Conservation (phyloP, 2,888 invertebrate species). For the Macrosoma leucophasiata region DNA sequence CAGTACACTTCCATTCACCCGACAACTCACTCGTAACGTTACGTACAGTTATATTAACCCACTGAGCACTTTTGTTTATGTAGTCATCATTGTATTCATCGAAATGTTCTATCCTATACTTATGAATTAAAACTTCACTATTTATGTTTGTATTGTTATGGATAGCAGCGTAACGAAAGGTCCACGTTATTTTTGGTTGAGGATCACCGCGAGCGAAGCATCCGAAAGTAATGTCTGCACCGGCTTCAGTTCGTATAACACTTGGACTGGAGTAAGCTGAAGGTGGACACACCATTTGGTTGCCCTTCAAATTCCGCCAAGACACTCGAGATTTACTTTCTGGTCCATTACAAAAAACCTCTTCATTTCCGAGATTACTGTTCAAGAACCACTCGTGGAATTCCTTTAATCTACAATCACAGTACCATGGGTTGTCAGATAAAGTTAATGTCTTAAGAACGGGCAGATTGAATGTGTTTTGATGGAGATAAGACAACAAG, state of each 20-base stretch:
- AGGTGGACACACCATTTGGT: constrained; percentile 89
- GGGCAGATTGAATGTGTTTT: constrained; percentile 62
- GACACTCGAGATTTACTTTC: constrained; percentile 77
- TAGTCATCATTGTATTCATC: constrained; percentile 57
- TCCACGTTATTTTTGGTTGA: constrained; percentile 86
- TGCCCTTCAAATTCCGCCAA: constrained; percentile 84
- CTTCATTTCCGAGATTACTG: constrained; percentile 84
- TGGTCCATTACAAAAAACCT: constrained; percentile 83
- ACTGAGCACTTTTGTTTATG: constrained; percentile 72
- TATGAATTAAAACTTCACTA: constrained; percentile 51
- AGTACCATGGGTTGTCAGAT: constrained; percentile 92
- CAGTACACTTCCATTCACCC: constrained; percentile 89
- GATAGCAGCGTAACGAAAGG: constrained; percentile 78
- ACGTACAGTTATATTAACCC: constrained; percentile 88
- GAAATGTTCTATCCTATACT: constrained; percentile 43
- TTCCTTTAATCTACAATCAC: constrained; percentile 89
- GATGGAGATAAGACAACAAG: constrained; percentile 80
- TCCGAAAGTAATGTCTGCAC: constrained; percentile 87
- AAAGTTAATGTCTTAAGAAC: constrained; percentile 85
- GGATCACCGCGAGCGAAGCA: constrained; percentile 89
- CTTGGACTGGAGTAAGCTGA: constrained; percentile 76
- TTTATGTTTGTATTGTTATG: constrained; percentile 46
- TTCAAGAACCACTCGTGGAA: constrained; percentile 89
- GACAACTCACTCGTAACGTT: constrained; percentile 89
- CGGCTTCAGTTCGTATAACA: constrained; percentile 82